phyloP scores from a whole-genome alignment of 2,888 invertebrate genomes.

The Phanerotoma sp. region DNA sequence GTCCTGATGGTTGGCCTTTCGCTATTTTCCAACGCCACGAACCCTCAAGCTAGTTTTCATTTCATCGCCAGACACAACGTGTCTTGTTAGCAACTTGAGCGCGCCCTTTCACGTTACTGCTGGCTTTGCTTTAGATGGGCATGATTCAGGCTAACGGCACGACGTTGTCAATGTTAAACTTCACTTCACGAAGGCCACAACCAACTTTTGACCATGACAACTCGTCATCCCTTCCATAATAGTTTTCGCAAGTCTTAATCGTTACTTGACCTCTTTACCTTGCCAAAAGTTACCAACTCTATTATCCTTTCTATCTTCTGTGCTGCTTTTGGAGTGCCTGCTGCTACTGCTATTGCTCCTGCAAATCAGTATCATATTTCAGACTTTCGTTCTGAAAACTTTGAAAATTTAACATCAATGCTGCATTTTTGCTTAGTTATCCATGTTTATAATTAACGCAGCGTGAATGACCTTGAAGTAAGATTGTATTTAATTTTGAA shows the following conservation, averaged over 20 bases:
- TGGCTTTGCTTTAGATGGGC: background rate
- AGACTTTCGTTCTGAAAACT: too few relatives aligned
- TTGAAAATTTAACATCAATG: too few relatives aligned
- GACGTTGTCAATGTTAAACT: constrained; percentile 21
- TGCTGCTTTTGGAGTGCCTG: too few relatives aligned
- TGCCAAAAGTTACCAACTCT: background rate
- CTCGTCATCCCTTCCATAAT: constrained; percentile 21
- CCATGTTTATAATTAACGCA: too few relatives aligned
- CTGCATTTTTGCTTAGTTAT: too few relatives aligned
- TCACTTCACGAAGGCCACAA: constrained; percentile 26
- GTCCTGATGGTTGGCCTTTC: constrained; percentile 20
- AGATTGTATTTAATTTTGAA: too few relatives aligned
- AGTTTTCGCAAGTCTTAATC: constrained; percentile 11
- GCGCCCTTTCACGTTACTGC: constrained; percentile 16
- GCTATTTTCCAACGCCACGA: background rate
- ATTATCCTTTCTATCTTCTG: too few relatives aligned
- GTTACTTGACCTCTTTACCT: constrained; percentile 3
- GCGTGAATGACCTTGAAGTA: too few relatives aligned
- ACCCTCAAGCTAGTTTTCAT: constrained; percentile 40
- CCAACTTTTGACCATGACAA: constrained; percentile 31
- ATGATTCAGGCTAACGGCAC: constrained; percentile 10
- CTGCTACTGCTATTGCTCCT: too few relatives aligned
- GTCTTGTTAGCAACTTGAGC: constrained; percentile 53
- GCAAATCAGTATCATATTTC: too few relatives aligned
- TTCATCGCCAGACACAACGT: constrained; percentile 44